phyloP scores from a whole-genome alignment of 2,888 invertebrate species.

The Phyllotreta cruciferae region DNA sequence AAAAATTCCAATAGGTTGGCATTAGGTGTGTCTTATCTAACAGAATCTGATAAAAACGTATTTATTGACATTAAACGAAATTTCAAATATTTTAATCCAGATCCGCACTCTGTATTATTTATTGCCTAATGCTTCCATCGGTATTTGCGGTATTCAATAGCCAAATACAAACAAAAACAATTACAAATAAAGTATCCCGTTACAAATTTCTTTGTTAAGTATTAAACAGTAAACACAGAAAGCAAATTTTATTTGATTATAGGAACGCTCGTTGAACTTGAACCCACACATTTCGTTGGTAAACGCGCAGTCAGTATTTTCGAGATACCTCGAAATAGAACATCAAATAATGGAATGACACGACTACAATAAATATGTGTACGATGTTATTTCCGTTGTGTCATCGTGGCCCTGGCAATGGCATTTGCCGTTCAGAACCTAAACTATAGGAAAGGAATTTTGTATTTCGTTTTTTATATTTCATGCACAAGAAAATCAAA shows the following conservation, averaged over 20 bases:
- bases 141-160: too few relatives aligned
- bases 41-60: not conserved
- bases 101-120: too few relatives aligned
- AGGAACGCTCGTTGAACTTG: too few relatives aligned
- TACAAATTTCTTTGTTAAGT: too few relatives aligned
- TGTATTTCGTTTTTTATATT: not conserved
- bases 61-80: too few relatives aligned
- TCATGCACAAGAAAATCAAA: not conserved
- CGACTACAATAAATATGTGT: conserved; percentile 15
- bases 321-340: conserved; percentile 16
- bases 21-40: conserved; percentile 10
- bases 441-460: not conserved
- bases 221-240: too few relatives aligned
- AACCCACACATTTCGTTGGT: too few relatives aligned
- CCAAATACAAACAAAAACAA: too few relatives aligned
- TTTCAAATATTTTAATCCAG: too few relatives aligned
- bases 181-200: too few relatives aligned
- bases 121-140: too few relatives aligned
- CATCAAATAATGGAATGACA: conserved; percentile 12
- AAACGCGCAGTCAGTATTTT: not conserved
- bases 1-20: conserved; percentile 8
- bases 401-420: conserved; percentile 27
- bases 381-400: conserved; percentile 27
- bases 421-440: conserved; percentile 4
- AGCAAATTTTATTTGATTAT: too few relatives aligned